These are phyloP conservation scores for Semicossyphus pulcher DNA, from an alignment of 2,113 vertebrate species.

Conservation along the genomic window DNA sequence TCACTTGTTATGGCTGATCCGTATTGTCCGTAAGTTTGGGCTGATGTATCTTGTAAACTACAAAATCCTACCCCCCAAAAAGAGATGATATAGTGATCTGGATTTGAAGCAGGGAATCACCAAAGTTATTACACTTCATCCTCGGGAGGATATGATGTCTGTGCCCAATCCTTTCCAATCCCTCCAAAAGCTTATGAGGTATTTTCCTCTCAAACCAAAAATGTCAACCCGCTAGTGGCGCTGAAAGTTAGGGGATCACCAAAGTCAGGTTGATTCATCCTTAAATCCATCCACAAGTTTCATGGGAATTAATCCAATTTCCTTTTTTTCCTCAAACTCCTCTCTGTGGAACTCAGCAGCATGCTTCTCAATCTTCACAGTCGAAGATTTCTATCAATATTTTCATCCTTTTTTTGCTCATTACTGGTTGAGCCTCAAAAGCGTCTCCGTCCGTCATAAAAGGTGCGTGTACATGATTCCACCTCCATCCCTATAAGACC, in stretches of 20 bases:
- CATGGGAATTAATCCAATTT: neutral
- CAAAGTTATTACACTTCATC: neutral
- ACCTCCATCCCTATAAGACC: constrained; percentile 4
- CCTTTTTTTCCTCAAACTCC: neutral
- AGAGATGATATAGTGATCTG: neutral
- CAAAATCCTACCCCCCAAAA: neutral
- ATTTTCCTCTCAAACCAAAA: neutral
- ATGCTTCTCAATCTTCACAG: neutral
- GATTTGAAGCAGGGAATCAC: neutral
- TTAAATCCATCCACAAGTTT: neutral
- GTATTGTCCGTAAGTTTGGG: neutral
- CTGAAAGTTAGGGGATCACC: neutral
- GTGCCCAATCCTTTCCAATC: neutral
- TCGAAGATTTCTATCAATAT: neutral
- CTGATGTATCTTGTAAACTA: neutral
- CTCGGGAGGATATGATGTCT: neutral
- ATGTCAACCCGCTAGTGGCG: neutral
- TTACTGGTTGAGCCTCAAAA: neutral
- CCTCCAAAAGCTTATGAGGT: neutral
- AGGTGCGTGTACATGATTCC: neutral
- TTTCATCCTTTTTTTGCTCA: neutral
- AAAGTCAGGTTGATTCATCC: neutral
- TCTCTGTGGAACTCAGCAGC: neutral
- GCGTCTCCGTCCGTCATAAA: constrained; percentile 11
- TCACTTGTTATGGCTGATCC: neutral